Conservation (phyloP, 1,140 invertebrate genomes). For the Eulimnadia texana region DNA sequence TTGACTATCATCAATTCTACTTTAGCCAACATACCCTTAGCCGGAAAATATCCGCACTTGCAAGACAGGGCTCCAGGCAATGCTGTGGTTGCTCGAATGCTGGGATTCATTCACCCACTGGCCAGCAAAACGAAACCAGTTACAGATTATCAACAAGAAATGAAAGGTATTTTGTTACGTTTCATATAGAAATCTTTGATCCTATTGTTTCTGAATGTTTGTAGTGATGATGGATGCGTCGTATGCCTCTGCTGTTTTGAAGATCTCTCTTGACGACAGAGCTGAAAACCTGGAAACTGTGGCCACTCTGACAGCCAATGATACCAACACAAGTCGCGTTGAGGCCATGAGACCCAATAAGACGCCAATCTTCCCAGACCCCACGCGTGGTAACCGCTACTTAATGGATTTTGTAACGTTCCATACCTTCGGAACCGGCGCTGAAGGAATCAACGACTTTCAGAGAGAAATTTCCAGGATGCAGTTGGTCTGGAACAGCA, state of each 20-base stretch:
- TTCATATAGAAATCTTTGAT: background rate
- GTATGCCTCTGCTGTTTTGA: background rate
- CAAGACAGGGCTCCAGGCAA: slow-evolving; percentile 49
- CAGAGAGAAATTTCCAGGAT: slow-evolving; percentile 14
- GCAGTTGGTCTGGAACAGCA: slow-evolving; percentile 19
- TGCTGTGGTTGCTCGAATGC: slow-evolving; percentile 53
- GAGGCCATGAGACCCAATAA: slow-evolving; percentile 16
- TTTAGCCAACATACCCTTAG: slow-evolving; percentile 55
- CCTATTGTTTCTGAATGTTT: background rate
- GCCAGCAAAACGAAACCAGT: slow-evolving; percentile 54
- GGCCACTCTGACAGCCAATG: slow-evolving; percentile 18
- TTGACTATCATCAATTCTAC: slow-evolving; percentile 66
- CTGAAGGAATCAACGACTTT: background rate
- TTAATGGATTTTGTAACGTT: slow-evolving; percentile 22
- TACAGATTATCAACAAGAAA: slow-evolving; percentile 25
- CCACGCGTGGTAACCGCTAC: slow-evolving; percentile 19
- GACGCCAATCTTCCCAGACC: slow-evolving; percentile 18
- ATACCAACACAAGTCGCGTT: slow-evolving; percentile 11
- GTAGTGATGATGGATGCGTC: slow-evolving; percentile 10
- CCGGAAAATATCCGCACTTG: slow-evolving; percentile 37
- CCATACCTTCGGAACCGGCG: slow-evolving; percentile 7
- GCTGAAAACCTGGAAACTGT: slow-evolving; percentile 21
- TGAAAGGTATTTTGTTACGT: background rate
- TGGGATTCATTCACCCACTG: slow-evolving; percentile 64
- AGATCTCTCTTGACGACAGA: background rate